Conservation (phyloP, 2,888 invertebrate genomes). For the Sialis lutaria region DNA sequence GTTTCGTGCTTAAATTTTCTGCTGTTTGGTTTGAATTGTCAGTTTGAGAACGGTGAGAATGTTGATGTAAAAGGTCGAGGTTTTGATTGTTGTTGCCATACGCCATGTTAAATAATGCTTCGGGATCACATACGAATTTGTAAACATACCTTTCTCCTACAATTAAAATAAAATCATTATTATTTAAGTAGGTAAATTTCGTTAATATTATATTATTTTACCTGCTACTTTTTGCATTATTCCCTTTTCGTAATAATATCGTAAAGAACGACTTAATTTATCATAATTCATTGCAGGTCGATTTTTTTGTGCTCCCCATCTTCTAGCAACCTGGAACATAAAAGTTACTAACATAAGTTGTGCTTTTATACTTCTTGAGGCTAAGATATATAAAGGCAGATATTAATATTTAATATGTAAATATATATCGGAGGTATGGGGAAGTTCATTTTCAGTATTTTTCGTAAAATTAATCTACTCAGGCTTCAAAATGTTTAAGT, state of each 20-base stretch:
- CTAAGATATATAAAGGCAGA: no score
- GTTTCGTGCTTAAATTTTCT: conserved; percentile 22
- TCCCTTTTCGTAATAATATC: conserved; percentile 98
- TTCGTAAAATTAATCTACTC: not conserved
- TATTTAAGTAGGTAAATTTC: not conserved
- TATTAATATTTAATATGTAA: no score
- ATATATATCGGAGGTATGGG: not conserved
- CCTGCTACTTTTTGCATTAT: conserved; percentile 96
- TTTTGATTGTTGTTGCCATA: conserved; percentile 25
- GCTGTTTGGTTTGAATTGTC: conserved; percentile 16
- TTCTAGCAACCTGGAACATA: conserved; percentile 58
- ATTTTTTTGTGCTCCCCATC: conserved; percentile 95
- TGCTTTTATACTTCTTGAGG: no score
- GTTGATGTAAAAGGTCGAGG: not conserved
- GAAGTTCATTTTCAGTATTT: not conserved
- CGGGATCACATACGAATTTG: conserved; percentile 92
- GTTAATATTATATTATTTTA: conserved; percentile 14
- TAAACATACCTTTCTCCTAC: conserved; percentile 88
- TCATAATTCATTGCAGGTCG: conserved; percentile 96
- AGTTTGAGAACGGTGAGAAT: conserved; percentile 10
- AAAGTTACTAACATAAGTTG: not conserved
- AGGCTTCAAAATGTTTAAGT: not conserved
- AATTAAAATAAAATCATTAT: conserved; percentile 10
- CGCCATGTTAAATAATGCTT: conserved; percentile 74
- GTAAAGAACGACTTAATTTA: conserved; percentile 77